Conservation (phyloP, 2,113 vertebrate species). For the Paradoxurus hermaphroditus region DNA sequence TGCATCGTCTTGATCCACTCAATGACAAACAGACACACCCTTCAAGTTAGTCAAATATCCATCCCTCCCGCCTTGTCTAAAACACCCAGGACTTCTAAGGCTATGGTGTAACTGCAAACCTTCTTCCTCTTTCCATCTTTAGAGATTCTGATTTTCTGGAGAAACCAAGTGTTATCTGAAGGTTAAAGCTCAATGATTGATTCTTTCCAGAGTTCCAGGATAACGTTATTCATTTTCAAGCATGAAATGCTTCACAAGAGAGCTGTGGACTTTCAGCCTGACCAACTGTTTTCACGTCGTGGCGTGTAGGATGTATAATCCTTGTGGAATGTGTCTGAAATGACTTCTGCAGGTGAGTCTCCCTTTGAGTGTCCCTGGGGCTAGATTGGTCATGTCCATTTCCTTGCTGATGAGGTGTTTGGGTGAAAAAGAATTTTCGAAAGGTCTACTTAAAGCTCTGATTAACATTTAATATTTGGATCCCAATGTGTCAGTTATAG, state of each 20-base stretch:
- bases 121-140: neutral
- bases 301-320: neutral
- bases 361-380: neutral
- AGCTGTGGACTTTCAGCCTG: neutral
- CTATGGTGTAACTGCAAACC: neutral
- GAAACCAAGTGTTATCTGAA: neutral
- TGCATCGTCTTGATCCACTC: neutral
- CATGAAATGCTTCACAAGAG: neutral
- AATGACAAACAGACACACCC: neutral
- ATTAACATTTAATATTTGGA: slow-evolving; percentile 24
- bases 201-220: neutral
- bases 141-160: neutral
- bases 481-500: neutral
- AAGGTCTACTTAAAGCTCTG: slow-evolving; percentile 18
- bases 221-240: neutral
- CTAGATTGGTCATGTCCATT: slow-evolving; percentile 59
- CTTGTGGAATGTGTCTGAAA: slow-evolving; percentile 23
- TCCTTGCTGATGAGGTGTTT: neutral
- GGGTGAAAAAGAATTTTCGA: slow-evolving; percentile 2
- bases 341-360: slow-evolving; percentile 21
- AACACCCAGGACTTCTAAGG: neutral
- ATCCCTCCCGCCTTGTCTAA: neutral
- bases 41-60: neutral
- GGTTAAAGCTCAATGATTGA: neutral
- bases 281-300: neutral